Base-by-base conservation (phyloP, 2,113 vertebrate species). In the Trogon surrucura region DNA sequence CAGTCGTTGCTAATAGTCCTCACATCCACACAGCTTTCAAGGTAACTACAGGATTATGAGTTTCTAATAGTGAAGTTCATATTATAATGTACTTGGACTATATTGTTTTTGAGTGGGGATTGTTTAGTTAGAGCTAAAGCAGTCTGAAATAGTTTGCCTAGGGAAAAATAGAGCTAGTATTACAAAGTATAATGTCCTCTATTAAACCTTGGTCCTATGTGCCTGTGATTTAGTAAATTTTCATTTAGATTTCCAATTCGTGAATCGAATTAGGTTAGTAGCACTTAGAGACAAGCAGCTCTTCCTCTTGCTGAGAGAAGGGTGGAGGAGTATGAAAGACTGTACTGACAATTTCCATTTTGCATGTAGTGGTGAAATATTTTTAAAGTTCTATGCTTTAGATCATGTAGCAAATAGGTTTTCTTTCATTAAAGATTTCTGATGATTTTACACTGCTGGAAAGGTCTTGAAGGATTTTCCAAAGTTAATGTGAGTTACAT, bases 331-430 rank as follows among this genome's bases (percentile, higher is more conserved):
- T 87, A 87, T 23, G 36, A 77, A 88, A 89, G n/a, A 12, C 69
- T 92, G 11, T 88, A 30, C 91, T 93, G 45, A 26, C 10, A 85
- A 19, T 89, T 85, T 81, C 78, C 80, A 48, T 96, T 94, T 80
- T 88, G 45, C 25, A 47, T 27, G 53, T 92, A 90, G 54, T 58
- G 67, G 18, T 90, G 73, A 70, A 79, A 71, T 87, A 71, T 80
- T 89, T 90, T 81, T 13, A 92, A 36, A 91, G 38, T 48, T 85
- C 65, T 48, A 0, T 57, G 41, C 21, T 75, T 82, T 79, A 21
- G 80, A 83, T 92, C 51, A 56, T 70, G 30, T 67, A 38, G 80
- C 66, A 75, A 25, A 21, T 67, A 38, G 83, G 41, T 41, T 75
- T 89, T 84, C 36, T 85, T 67, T 94, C 44, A 45, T 80, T 83